A percentile compares a stretch with the other conserved stretches of the same genome.
Conservation (phyloP, 2,888 invertebrate genomes). For the Melinopterus prodromus region DNA sequence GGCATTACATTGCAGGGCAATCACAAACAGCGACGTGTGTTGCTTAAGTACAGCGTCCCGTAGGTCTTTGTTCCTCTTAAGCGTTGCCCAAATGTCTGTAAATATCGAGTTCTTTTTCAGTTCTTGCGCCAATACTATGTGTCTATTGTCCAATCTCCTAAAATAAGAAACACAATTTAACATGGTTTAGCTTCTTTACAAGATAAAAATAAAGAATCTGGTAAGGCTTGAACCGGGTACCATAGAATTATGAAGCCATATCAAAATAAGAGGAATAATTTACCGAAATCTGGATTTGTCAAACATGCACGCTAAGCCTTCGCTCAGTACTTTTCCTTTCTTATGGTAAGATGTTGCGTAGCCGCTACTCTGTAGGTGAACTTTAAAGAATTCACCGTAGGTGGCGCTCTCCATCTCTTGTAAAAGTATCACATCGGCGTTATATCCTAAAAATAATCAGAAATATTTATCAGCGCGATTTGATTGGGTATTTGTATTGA, state of each 20-base stretch:
- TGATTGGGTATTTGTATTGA: too few relatives aligned
- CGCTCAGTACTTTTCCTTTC: constrained; percentile 78
- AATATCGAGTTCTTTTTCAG: constrained; percentile 64
- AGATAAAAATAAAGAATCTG: too few relatives aligned
- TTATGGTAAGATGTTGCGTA: constrained; percentile 71
- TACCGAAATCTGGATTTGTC: constrained; percentile 74
- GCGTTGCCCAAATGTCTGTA: constrained; percentile 64
- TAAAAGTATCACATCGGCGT: constrained; percentile 88
- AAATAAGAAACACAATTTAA: constrained; percentile 42
- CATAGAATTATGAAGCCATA: background rate
- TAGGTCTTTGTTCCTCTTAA: constrained; percentile 66
- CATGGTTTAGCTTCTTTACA: background rate
- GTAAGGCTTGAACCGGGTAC: background rate
- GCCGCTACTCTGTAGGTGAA: constrained; percentile 66
- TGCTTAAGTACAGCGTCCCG: constrained; percentile 67
- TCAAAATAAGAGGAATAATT: constrained; percentile 35
- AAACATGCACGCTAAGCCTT: constrained; percentile 86
- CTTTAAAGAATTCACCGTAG: constrained; percentile 65
- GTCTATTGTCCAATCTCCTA: constrained; percentile 63
- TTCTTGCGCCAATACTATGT: constrained; percentile 67
- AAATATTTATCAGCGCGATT: background rate
- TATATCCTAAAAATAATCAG: constrained; percentile 72
- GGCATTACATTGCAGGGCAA: constrained; percentile 65
- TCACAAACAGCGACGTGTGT: constrained; percentile 71
- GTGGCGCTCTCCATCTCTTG: constrained; percentile 85